A percentile compares a stretch with the other conserved stretches of the same genome.
phyloP scores from a whole-genome alignment of 2,797 vertebrate genomes.

The Naso thynnoides region DNA sequence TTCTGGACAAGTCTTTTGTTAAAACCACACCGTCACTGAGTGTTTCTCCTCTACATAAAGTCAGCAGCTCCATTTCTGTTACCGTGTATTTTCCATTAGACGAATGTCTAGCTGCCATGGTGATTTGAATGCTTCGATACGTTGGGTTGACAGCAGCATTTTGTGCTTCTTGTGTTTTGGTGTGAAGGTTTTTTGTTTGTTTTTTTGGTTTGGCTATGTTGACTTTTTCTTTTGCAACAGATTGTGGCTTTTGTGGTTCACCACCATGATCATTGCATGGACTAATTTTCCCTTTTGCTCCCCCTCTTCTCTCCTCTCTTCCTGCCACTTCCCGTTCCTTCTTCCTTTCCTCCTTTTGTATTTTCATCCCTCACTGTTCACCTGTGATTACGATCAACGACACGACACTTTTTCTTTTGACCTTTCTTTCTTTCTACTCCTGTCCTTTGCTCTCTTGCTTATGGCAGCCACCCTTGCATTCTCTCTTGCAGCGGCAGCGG shows the following conservation, averaged over 20 bases:
- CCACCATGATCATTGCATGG: slow-evolving; percentile 89
- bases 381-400: slow-evolving; percentile 75
- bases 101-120: slow-evolving; percentile 72
- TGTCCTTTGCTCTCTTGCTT: slow-evolving; percentile 81
- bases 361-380: slow-evolving; percentile 70
- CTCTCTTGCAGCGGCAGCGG: slow-evolving; percentile 90
- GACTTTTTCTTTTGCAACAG: slow-evolving; percentile 67
- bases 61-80: slow-evolving; percentile 64
- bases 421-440: slow-evolving; percentile 64
- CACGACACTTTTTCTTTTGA: slow-evolving; percentile 58
- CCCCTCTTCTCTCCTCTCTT: slow-evolving; percentile 47
- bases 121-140: slow-evolving; percentile 76
- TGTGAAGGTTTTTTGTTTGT: slow-evolving; percentile 59
- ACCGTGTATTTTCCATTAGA: slow-evolving; percentile 51
- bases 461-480: slow-evolving; percentile 89
- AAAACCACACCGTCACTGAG: neutral
- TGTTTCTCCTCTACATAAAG: slow-evolving; percentile 25
- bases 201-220: slow-evolving; percentile 66
- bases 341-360: slow-evolving; percentile 59
- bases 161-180: slow-evolving; percentile 72
- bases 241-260: slow-evolving; percentile 84
- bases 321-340: slow-evolving; percentile 53
- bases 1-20: neutral
- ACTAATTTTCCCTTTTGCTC: slow-evolving; percentile 88
- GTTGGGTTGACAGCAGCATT: slow-evolving; percentile 69